Percentiles rank a stretch among this genome's conserved stretches.
Evolutionary conservation across 2,888 invertebrate species (phyloP).

Genomic region (Zeuzera pyrina): DNA sequence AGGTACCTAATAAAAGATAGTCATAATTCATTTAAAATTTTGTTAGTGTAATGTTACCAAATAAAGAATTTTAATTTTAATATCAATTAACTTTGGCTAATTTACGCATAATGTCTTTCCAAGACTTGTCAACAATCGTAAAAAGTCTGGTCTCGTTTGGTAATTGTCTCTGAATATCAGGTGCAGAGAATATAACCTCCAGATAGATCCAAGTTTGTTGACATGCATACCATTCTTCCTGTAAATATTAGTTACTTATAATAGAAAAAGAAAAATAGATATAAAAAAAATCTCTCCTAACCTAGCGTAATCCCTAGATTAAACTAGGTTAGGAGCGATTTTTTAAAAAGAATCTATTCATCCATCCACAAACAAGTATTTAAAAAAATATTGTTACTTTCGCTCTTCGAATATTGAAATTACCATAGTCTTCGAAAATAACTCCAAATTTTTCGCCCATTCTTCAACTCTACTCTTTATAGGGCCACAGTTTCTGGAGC

Average conservation of each 20-base stretch:
- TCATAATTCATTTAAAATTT: neutral
- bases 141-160: conserved; percentile 93
- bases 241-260: conserved; percentile 19
- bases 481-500: conserved; percentile 88
- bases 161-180: conserved; percentile 93
- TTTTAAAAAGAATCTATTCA: too few relatives aligned
- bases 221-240: conserved; percentile 92
- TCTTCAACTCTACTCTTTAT: conserved; percentile 87
- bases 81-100: conserved; percentile 76
- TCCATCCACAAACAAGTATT: too few relatives aligned
- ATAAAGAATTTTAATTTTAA: neutral
- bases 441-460: conserved; percentile 83
- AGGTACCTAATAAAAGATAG: conserved; percentile 67
- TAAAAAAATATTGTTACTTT: too few relatives aligned
- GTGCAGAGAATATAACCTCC: conserved; percentile 95
- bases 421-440: conserved; percentile 88
- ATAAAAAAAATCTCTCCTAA: too few relatives aligned
- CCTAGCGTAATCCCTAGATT: too few relatives aligned
- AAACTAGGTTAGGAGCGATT: too few relatives aligned
- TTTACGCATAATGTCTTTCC: conserved; percentile 90
- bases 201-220: conserved; percentile 96
- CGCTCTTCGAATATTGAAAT: conserved; percentile 8
- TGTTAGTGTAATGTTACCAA: neutral
- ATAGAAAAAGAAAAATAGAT: too few relatives aligned
- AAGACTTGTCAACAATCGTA: conserved; percentile 88